phyloP scores from a whole-genome alignment of 2,888 invertebrate species.

The Rhamphomyia laevipes region DNA sequence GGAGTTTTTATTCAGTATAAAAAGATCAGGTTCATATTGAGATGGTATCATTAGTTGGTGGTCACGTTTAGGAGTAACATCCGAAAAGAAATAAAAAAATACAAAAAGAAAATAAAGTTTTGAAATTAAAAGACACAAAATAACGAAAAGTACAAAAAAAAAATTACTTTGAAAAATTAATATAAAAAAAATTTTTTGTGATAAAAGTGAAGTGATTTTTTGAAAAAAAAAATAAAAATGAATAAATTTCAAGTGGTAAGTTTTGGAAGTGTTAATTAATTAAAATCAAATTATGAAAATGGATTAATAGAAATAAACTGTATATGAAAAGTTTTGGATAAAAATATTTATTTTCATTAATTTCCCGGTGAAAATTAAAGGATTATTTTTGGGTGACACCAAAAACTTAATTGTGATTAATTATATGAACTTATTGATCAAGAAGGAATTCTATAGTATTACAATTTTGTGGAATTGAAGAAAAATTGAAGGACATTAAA shows the following conservation, averaged over 20 bases:
- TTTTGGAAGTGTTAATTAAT: background rate
- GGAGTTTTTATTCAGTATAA: conserved; percentile 11
- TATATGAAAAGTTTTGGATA: too few species aligned
- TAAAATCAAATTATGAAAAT: too few species aligned
- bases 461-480: too few species aligned
- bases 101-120: background rate
- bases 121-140: background rate
- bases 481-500: too few species aligned
- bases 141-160: background rate
- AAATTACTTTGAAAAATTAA: background rate
- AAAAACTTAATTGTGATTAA: too few species aligned
- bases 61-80: conserved; percentile 1
- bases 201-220: background rate
- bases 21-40: conserved; percentile 13
- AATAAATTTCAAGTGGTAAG: conserved; percentile 11
- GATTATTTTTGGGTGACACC: too few species aligned
- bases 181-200: background rate
- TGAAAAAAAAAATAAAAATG: conserved; percentile 1
- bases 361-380: too few species aligned
- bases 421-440: too few species aligned
- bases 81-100: too few species aligned
- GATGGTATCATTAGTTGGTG: conserved; percentile 16
- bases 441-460: too few species aligned
- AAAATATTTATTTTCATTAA: too few species aligned
- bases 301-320: too few species aligned